Percentiles rank a stretch among this genome's conserved stretches.
phyloP scores from a whole-genome alignment of 2,888 invertebrate genomes.

The Thyatira batis region DNA sequence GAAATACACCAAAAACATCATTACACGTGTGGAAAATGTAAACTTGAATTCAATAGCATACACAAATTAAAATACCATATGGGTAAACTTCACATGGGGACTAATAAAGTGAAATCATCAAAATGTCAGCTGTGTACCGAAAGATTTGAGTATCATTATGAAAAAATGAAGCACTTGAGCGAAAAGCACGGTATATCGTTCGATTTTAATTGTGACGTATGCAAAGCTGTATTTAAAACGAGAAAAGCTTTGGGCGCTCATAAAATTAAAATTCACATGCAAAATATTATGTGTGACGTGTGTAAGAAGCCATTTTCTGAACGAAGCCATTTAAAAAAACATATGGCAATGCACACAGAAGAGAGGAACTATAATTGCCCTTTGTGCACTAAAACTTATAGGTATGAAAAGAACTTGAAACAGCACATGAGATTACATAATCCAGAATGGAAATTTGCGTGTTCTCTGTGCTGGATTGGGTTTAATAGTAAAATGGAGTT shows the following conservation, averaged over 20 bases:
- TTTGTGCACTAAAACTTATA: conserved; percentile 68
- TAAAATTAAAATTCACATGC: conserved; percentile 55
- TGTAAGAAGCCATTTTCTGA: conserved; percentile 66
- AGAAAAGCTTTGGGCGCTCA: conserved; percentile 53
- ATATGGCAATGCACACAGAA: conserved; percentile 64
- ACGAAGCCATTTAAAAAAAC: conserved; percentile 67
- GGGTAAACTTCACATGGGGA: conserved; percentile 56
- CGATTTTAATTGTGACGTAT: conserved; percentile 47
- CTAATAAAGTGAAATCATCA: conserved; percentile 34
- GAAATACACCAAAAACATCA: conserved; percentile 41
- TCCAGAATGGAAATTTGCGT: conserved; percentile 31
- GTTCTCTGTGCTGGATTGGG: conserved; percentile 33
- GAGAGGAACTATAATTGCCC: conserved; percentile 65
- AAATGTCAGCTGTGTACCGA: conserved; percentile 48
- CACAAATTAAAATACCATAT: conserved; percentile 69
- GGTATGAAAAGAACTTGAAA: conserved; percentile 59
- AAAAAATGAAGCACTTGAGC: conserved; percentile 49
- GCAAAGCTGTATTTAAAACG: conserved; percentile 40
- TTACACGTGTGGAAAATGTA: conserved; percentile 57
- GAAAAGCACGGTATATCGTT: conserved; percentile 46
- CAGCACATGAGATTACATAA: conserved; percentile 68
- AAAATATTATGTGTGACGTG: conserved; percentile 33
- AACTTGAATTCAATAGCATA: conserved; percentile 61
- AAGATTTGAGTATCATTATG: conserved; percentile 55
- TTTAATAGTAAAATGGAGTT: conserved; percentile 36